Conservation (phyloP, 2,113 vertebrate species). For the Dolichallabes microphthalmus region DNA sequence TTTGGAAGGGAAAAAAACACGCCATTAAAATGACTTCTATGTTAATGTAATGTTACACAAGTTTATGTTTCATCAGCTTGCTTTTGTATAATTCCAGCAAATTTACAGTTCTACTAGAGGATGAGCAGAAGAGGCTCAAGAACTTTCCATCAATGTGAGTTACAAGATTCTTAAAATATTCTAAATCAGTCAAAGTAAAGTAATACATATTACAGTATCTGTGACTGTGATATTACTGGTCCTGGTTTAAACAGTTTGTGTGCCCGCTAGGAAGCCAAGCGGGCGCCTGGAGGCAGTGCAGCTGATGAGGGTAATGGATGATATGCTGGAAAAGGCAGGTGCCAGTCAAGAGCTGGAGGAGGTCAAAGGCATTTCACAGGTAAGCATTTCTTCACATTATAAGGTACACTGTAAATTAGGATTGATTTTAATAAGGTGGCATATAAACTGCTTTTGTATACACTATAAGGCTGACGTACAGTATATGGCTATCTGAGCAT, state of each 20-base stretch:
- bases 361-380: slow-evolving; percentile 78
- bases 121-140: slow-evolving; percentile 75
- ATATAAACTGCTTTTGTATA: background rate
- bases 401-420: background rate
- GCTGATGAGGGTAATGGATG: slow-evolving; percentile 83
- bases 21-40: background rate
- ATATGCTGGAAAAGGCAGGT: slow-evolving; percentile 82
- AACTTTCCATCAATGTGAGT: slow-evolving; percentile 86
- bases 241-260: slow-evolving; percentile 6
- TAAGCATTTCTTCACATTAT: slow-evolving; percentile 31
- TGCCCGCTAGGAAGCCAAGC: slow-evolving; percentile 77
- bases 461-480: background rate
- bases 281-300: slow-evolving; percentile 79
- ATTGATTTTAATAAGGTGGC: background rate
- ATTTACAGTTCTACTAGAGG: slow-evolving; percentile 83
- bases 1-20: background rate
- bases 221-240: background rate
- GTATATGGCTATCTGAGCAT: background rate
- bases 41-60: background rate
- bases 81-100: slow-evolving; percentile 69
- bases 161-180: background rate
- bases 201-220: background rate
- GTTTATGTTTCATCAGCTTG: slow-evolving; percentile 11
- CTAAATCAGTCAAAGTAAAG: background rate
- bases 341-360: slow-evolving; percentile 68